Percentiles rank a stretch among this genome's conserved stretches.
These are phyloP conservation scores for Furcifer pardalis DNA, from an alignment of 2,797 vertebrate genomes.

Conservation along the genomic window DNA sequence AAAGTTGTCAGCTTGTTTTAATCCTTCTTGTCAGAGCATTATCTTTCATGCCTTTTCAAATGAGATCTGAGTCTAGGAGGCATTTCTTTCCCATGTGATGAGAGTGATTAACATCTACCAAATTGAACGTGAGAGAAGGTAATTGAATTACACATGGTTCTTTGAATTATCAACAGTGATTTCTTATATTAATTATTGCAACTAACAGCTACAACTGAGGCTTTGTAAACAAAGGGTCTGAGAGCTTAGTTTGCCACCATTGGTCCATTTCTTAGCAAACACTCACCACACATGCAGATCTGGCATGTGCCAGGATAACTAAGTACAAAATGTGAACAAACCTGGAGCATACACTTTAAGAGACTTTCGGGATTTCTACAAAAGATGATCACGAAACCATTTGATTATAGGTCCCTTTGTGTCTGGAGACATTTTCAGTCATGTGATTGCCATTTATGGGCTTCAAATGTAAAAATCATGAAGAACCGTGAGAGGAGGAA, in stretches of 20 bases:
- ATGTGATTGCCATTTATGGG: too few species aligned
- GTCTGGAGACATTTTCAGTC: too few species aligned
- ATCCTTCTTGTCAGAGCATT: slow-evolving; percentile 37
- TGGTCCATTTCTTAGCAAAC: neutral
- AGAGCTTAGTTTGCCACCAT: neutral
- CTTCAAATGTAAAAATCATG: neutral
- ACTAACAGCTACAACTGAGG: neutral
- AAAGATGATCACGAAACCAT: too few species aligned
- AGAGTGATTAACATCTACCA: neutral
- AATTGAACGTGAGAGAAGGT: neutral
- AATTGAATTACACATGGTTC: slow-evolving; percentile 10
- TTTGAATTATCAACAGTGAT: neutral
- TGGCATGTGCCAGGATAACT: too few species aligned
- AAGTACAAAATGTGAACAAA: too few species aligned
- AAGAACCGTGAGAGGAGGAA: neutral
- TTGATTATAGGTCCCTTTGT: too few species aligned
- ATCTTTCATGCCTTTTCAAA: slow-evolving; percentile 29
- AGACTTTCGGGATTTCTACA: too few species aligned
- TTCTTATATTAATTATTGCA: slow-evolving; percentile 4
- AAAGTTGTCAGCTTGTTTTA: neutral
- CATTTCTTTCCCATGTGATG: fast-evolving
- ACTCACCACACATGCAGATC: too few species aligned
- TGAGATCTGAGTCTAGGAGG: neutral
- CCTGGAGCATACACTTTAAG: too few species aligned
- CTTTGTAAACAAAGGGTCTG: neutral